Conservation (phyloP, 2,888 invertebrate species). For the Palloptera scutellata region DNA sequence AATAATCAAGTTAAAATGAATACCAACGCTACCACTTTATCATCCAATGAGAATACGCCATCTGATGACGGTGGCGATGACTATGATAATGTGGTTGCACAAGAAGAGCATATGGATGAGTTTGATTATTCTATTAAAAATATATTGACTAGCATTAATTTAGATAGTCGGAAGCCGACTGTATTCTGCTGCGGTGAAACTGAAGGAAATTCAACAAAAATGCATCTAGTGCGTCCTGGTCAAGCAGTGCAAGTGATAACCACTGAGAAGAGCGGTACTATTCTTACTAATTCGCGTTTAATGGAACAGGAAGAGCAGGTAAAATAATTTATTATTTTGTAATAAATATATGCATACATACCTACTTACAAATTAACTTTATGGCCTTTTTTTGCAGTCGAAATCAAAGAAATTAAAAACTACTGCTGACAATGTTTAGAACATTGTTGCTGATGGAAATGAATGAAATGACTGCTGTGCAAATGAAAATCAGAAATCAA, state of each 20-base stretch:
- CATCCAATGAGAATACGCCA: slow-evolving; percentile 42
- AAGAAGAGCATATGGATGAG: slow-evolving; percentile 62
- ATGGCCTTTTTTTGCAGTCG: slow-evolving; percentile 43
- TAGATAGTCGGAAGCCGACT: slow-evolving; percentile 52
- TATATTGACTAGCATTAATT: slow-evolving; percentile 58
- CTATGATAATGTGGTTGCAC: slow-evolving; percentile 33
- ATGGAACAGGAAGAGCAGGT: slow-evolving; percentile 25
- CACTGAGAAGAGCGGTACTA: slow-evolving; percentile 36
- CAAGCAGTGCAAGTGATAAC: slow-evolving; percentile 79
- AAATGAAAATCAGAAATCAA: background rate
- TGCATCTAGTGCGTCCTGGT: slow-evolving; percentile 66
- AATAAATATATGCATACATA: slow-evolving; percentile 8
- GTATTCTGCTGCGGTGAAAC: slow-evolving; percentile 61
- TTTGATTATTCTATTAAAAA: slow-evolving; percentile 60
- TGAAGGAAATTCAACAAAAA: slow-evolving; percentile 45
- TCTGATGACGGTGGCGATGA: slow-evolving; percentile 40
- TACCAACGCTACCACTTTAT: slow-evolving; percentile 22
- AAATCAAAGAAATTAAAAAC: slow-evolving; percentile 59
- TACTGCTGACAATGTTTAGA: slow-evolving; percentile 35
- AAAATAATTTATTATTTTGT: background rate
- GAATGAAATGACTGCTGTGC: background rate
- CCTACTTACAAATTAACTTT: slow-evolving; percentile 13
- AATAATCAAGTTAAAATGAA: slow-evolving; percentile 13
- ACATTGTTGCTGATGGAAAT: no score
- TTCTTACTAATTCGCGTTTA: slow-evolving; percentile 1